phyloP scores from a whole-genome alignment of 1,140 invertebrate species.

The Thalassaphorura encarpata region DNA sequence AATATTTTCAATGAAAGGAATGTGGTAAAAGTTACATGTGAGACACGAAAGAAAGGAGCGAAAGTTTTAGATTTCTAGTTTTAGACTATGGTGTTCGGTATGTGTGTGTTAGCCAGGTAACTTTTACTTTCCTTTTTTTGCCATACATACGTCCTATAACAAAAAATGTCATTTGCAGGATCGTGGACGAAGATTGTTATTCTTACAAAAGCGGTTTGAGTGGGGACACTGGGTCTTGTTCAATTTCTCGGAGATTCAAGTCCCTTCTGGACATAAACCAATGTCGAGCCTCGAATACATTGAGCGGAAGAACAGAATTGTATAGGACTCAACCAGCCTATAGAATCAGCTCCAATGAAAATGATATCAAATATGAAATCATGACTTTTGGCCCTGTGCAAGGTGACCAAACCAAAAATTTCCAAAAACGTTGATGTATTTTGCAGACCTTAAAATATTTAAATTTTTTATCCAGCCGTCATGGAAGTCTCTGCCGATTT shows the following conservation, averaged over 20 bases:
- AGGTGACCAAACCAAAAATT: slow-evolving; percentile 46
- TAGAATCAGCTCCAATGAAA: slow-evolving; percentile 56
- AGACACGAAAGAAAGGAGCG: too few relatives aligned
- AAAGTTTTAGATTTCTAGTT: too few relatives aligned
- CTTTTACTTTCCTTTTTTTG: too few relatives aligned
- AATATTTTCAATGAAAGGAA: too few relatives aligned
- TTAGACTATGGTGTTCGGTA: too few relatives aligned
- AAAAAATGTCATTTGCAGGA: slow-evolving; percentile 44
- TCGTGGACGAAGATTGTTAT: slow-evolving; percentile 71
- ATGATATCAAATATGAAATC: slow-evolving; percentile 87
- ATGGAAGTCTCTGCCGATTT: slow-evolving; percentile 83
- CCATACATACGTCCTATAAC: too few relatives aligned
- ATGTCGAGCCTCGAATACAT: slow-evolving; percentile 22
- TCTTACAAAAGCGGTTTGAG: slow-evolving; percentile 55
- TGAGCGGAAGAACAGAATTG: slow-evolving; percentile 33
- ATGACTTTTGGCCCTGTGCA: slow-evolving; percentile 85
- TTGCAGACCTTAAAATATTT: background rate
- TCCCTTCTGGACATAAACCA: slow-evolving; percentile 24
- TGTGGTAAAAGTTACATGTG: too few relatives aligned
- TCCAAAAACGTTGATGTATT: background rate
- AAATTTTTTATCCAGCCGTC: slow-evolving; percentile 53
- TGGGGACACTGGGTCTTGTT: slow-evolving; percentile 42
- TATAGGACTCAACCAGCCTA: slow-evolving; percentile 79
- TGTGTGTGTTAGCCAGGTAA: too few relatives aligned
- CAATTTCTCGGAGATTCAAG: slow-evolving; percentile 33